Base-by-base conservation (phyloP, 2,888 invertebrate species). In the Agrochola lota region DNA sequence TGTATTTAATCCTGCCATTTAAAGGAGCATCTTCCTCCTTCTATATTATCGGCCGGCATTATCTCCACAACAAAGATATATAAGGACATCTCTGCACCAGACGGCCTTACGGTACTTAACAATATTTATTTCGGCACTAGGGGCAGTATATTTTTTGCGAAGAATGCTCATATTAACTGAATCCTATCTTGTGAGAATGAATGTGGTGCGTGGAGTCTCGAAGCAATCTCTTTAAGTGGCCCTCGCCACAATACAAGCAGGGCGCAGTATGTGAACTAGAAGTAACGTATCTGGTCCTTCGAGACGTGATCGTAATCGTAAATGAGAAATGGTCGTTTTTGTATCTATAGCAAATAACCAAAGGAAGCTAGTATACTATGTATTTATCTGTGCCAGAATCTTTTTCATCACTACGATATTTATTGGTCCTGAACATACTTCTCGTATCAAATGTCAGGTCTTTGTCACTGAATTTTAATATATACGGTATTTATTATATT, bases 161-260 rank as follows among this genome's bases (percentile, higher is more conserved):
- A 92, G 92, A 94, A 94, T 93, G 91, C 91, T 94, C 93, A 93
- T 94, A 95, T 94, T 94, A 94, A 94, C 93, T 91, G 92, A 91
- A 93, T 93, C 90, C 92, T 92, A 93, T 94, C 92, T 93, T 86
- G 87, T 85, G 88, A 91, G 90, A 92, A 92, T 92, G 91, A 92
- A 92, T 92, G 92, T 88, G 88, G 85, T 88, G 85, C 90, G 91
- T 90, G 88, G 90, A 91, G 91, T 93, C 92, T 91, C 92, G 83
- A 90, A 91, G 94, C 96, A 96, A 95, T 96, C 95, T 95, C 94
- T 94, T 94, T 95, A 95, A 95, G 95, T 96, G 96, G 94, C 77
- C 75, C 75, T 67, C 23, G 84, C 84, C 85, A 87, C 84, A 68
- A 76, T 81, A 83, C 79, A 89, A 63, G 60, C 49, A 78, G 23